Evolutionary conservation across 2,888 invertebrate genomes (phyloP), one percentile per base, ranked within the genome.

Genomic region (Noctuana brunneofusca): DNA sequence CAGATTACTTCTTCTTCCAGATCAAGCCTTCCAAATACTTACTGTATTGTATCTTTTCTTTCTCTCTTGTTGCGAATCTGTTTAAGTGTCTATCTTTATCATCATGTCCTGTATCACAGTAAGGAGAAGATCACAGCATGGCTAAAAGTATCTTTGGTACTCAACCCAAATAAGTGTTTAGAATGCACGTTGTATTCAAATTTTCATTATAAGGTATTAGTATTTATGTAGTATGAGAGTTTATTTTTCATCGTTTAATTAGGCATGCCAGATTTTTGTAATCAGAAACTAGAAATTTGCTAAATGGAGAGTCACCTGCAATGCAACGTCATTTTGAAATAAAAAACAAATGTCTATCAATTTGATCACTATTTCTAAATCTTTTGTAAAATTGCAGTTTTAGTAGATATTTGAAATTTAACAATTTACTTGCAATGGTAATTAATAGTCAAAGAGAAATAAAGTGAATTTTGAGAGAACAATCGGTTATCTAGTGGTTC

Each of bases 141-240:
- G 89, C 89, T 87, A 86, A 76, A 80, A 80, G 79, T 86, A 72
- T 80, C 80, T 84, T 84, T 83, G 79, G 79, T 83, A 82, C 78
- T 79, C 74, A 77, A 77, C 73, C 81, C 80, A 82, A 76, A 81
- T 88, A 78, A 85, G 77, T 90, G 88, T 90, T 87, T 90, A 90
- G 89, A 86, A 74, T 90, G 91, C 91, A 91, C 91, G 91, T 86
- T 89, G 83, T 87, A 83, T 85, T 86, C 81, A 75, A 77, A 75
- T 74, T 71, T 79, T 79, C 78, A 75, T 76, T 81, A 77, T 76
- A 77, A 78, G 75, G 74, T 83, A 76, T 83, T 84, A 85, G 82
- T 79, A 73, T 81, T 75, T 88, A 81, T 89, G 85, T 87, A 87
- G 88, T 78, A 74, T 81, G 66, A 68, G 68, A 78, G 74, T 76